Conservation (phyloP, 2,113 vertebrate genomes). For the Corythornis cristatus region DNA sequence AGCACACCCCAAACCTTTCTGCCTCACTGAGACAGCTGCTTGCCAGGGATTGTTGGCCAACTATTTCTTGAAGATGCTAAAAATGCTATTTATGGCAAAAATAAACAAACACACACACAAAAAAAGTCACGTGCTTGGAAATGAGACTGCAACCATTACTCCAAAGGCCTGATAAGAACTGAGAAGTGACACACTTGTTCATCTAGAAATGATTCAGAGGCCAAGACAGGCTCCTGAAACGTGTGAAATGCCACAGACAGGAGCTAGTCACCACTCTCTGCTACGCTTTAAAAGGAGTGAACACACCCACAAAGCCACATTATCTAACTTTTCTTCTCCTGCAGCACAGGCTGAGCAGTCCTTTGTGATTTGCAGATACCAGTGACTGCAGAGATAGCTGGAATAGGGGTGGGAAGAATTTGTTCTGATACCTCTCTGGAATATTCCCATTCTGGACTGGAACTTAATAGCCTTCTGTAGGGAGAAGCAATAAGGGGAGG, state of each 20-base stretch:
- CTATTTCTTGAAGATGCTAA: background rate
- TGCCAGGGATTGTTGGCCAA: background rate
- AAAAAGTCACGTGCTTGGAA: background rate
- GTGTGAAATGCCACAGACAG: background rate
- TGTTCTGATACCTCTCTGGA: background rate
- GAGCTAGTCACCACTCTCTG: background rate
- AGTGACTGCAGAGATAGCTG: background rate
- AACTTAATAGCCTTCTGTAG: background rate
- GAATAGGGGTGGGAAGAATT: background rate
- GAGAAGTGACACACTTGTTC: background rate
- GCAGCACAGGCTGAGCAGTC: background rate
- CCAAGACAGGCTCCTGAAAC: background rate
- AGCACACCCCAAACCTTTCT: background rate
- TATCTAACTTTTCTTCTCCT: background rate
- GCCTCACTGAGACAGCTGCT: background rate
- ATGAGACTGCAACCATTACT: background rate
- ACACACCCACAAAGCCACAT: background rate
- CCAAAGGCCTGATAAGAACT: background rate
- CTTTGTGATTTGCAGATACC: background rate
- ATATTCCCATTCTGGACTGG: background rate
- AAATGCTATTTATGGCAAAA: constrained; percentile 29
- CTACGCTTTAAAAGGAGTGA: fast-evolving
- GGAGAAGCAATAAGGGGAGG: background rate
- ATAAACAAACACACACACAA: background rate
- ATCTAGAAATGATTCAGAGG: background rate